phyloP scores from a whole-genome alignment of 2,113 vertebrate species.

The Thamnophis sirtalis region DNA sequence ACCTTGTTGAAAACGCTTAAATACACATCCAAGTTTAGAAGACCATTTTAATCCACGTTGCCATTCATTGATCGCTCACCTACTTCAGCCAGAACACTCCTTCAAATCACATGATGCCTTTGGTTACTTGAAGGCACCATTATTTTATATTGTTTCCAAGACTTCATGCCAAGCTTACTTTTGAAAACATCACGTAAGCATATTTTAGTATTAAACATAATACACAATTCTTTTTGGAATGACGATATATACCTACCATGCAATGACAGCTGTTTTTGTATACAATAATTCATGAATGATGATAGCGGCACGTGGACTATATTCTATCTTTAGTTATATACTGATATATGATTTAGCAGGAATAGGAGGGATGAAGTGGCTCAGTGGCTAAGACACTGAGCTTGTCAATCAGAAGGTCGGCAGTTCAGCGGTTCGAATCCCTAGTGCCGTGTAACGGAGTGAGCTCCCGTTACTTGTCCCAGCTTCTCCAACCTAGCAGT shows the following conservation, averaged over 20 bases:
- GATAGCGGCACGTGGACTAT: not conserved
- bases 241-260: conserved; percentile 37
- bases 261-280: conserved; percentile 37
- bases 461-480: no score
- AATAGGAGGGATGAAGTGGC: not conserved
- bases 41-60: conserved; percentile 5
- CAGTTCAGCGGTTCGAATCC: no score
- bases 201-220: conserved; percentile 62
- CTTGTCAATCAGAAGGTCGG: no score
- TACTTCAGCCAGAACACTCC: conserved; percentile 44
- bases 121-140: conserved; percentile 59
- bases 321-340: not conserved
- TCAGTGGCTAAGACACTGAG: no score
- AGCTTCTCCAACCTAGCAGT: no score
- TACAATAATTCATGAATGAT: conserved; percentile 17
- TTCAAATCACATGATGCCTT: conserved; percentile 48
- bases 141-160: conserved; percentile 58
- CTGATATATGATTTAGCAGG: not conserved
- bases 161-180: conserved; percentile 59
- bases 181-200: conserved; percentile 55
- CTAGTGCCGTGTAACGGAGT: no score
- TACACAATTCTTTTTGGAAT: conserved; percentile 54
- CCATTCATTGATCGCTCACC: conserved; percentile 38
- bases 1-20: not conserved
- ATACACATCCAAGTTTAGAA: conserved; percentile 4